Evolutionary conservation across 2,888 invertebrate species (phyloP).

Genomic region (Lissonota sp.): DNA sequence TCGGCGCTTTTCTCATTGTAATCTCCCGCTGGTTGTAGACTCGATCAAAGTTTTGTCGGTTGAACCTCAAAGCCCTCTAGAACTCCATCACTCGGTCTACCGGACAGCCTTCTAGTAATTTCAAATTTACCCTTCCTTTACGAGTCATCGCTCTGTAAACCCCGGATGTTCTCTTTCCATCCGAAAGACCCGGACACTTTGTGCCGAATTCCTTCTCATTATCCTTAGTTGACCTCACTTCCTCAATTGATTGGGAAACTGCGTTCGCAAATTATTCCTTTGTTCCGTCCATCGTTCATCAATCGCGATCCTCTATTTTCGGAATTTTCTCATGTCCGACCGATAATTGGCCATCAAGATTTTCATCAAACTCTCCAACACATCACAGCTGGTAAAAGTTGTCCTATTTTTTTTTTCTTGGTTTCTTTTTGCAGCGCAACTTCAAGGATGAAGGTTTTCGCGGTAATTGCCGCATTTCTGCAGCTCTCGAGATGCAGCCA

Average conservation of each 20-base stretch:
- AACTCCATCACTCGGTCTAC: constrained; percentile 29
- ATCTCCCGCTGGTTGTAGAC: constrained; percentile 9
- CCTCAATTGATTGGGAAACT: too few relatives aligned
- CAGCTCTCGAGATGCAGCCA: constrained; percentile 76
- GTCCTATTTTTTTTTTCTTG: background rate
- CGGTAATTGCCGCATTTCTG: constrained; percentile 78
- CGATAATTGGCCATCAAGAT: too few relatives aligned
- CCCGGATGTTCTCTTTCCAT: too few relatives aligned
- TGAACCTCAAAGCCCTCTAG: constrained; percentile 41
- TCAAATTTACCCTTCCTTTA: constrained; percentile 7
- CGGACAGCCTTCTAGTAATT: constrained; percentile 21
- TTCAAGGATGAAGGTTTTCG: constrained; percentile 78
- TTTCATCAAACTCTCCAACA: background rate
- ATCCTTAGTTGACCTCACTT: too few relatives aligned
- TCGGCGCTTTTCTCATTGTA: background rate
- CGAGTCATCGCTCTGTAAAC: too few relatives aligned
- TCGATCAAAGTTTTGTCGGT: constrained; percentile 47
- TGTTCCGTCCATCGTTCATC: too few relatives aligned
- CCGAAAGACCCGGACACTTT: too few relatives aligned
- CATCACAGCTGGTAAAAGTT: background rate
- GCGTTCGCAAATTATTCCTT: too few relatives aligned
- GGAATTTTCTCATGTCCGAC: too few relatives aligned
- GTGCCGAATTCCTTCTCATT: too few relatives aligned
- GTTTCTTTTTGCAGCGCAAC: constrained; percentile 22
- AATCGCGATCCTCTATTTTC: too few relatives aligned